Conservation (phyloP, 1,140 invertebrate genomes). For the Dysdera silvatica region DNA sequence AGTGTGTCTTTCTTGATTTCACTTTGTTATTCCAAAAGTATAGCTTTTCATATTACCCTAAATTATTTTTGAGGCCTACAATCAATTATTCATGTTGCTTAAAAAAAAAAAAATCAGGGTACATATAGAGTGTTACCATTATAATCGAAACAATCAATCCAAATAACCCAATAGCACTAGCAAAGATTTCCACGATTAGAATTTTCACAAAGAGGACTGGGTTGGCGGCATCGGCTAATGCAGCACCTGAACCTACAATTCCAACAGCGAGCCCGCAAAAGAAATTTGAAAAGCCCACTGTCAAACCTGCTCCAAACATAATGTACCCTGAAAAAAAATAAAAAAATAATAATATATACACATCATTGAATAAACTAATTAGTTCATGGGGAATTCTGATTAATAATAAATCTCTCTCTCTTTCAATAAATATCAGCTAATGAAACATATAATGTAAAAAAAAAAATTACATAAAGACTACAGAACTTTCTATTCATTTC, state of each 20-base stretch:
- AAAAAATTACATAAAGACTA: too few relatives aligned
- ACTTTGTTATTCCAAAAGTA: too few relatives aligned
- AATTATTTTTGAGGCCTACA: too few relatives aligned
- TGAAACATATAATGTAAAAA: too few relatives aligned
- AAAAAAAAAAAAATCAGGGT: constrained; percentile 24
- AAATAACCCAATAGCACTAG: constrained; percentile 94
- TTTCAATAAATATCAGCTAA: too few relatives aligned
- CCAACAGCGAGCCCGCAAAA: constrained; percentile 94
- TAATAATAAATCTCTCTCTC: too few relatives aligned
- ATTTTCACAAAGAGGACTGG: constrained; percentile 92
- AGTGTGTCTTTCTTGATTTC: too few relatives aligned
- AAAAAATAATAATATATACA: neutral
- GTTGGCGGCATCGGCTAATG: constrained; percentile 91
- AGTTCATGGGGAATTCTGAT: too few relatives aligned
- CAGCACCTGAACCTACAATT: constrained; percentile 89
- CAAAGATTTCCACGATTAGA: constrained; percentile 96
- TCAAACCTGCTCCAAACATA: constrained; percentile 91
- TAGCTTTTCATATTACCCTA: too few relatives aligned
- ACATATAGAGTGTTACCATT: constrained; percentile 51
- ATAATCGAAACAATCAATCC: constrained; percentile 97
- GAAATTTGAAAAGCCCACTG: constrained; percentile 87
- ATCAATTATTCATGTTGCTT: too few relatives aligned
- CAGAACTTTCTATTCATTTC: too few relatives aligned
- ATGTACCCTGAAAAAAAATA: constrained; percentile 58
- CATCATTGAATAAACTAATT: neutral